Conservation (phyloP, 2,888 invertebrate genomes). For the Sarcophaga variegata region DNA sequence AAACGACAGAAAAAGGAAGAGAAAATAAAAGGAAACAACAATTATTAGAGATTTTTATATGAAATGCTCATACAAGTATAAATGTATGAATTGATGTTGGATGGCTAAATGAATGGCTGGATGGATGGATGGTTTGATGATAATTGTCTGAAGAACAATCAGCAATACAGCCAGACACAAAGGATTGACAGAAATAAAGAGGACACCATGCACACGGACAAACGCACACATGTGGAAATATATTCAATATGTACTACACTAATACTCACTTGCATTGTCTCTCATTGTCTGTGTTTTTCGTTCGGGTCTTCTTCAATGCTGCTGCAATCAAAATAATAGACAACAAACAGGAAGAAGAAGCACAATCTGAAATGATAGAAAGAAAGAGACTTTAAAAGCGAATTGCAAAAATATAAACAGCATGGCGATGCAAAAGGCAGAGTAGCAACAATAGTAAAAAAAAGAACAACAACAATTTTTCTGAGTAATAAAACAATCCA, state of each 20-base stretch:
- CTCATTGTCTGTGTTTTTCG: not conserved
- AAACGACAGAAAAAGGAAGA: not conserved
- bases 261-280: not conserved
- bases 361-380: not conserved
- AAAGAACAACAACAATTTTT: not conserved
- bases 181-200: conserved; percentile 44
- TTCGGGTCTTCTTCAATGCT: not conserved
- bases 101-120: not conserved
- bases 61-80: too few relatives aligned
- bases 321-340: not conserved
- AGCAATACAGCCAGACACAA: conserved; percentile 58
- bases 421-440: conserved; percentile 35
- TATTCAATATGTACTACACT: too few relatives aligned
- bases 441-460: too few relatives aligned
- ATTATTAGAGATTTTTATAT: not conserved
- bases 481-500: conserved; percentile 74
- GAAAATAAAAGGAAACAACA: not conserved
- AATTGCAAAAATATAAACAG: conserved; percentile 42
- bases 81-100: not conserved
- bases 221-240: not conserved
- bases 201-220: conserved; percentile 24
- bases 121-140: not conserved
- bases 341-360: conserved; percentile 7
- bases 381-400: conserved; percentile 9
- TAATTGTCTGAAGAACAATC: conserved; percentile 27